phyloP scores from a whole-genome alignment of 2,113 vertebrate genomes.

The Coturnix japonica region DNA sequence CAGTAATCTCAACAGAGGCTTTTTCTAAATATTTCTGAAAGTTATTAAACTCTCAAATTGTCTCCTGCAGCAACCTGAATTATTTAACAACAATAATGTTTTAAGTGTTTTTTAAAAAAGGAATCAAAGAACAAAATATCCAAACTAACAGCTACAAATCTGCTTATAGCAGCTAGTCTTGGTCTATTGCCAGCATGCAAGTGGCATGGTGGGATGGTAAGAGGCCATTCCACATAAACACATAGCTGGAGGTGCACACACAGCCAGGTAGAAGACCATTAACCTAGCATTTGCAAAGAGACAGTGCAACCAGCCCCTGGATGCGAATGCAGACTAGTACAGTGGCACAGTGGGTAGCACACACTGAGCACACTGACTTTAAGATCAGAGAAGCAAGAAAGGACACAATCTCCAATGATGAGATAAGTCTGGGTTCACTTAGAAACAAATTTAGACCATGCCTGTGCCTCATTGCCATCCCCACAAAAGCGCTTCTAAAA shows the following conservation, averaged over 20 bases:
- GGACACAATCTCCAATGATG: accelerated
- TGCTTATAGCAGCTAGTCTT: neutral
- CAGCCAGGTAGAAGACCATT: accelerated
- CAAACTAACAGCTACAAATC: neutral
- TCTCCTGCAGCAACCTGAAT: neutral
- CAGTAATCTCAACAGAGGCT: neutral
- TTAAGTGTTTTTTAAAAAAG: neutral
- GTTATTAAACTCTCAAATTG: neutral
- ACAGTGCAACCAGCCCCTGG: accelerated
- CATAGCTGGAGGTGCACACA: neutral
- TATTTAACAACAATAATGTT: neutral
- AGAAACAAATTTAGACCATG: neutral
- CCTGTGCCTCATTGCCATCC: accelerated
- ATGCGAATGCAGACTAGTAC: neutral
- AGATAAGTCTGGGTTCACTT: neutral
- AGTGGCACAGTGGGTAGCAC: neutral
- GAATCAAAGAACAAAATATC: neutral
- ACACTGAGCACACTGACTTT: accelerated
- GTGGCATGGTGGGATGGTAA: neutral
- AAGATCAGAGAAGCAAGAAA: neutral
- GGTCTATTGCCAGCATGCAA: neutral
- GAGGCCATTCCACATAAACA: neutral
- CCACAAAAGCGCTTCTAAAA: neutral
- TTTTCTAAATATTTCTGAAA: neutral
- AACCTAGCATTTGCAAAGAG: neutral